phyloP scores from a whole-genome alignment of 2,113 vertebrate genomes.

The Spheniscus mendiculus region DNA sequence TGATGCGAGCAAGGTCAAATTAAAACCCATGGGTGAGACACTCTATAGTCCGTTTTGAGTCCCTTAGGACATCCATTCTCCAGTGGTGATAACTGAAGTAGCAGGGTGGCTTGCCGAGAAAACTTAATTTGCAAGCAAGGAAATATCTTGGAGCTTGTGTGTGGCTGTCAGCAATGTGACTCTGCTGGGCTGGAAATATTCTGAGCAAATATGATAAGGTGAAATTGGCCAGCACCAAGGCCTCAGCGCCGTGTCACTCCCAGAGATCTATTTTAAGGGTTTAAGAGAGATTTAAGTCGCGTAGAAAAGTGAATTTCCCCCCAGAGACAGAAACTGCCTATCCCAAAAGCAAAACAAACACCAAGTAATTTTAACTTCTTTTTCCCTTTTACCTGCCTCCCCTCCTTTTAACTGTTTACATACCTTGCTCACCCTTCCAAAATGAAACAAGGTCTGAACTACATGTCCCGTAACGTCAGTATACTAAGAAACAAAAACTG shows the following conservation, averaged over 20 bases:
- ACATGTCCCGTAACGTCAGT: neutral
- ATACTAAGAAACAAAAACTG: neutral
- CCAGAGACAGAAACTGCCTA: neutral
- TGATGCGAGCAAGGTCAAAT: conserved; percentile 34
- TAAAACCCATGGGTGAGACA: conserved; percentile 25
- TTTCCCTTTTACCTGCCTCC: neutral
- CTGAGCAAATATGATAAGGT: neutral
- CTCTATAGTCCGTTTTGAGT: neutral
- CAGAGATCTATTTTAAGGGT: neutral
- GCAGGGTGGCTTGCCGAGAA: neutral
- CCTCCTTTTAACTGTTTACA: neutral
- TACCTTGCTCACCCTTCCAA: neutral
- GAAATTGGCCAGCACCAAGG: neutral
- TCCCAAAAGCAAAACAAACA: neutral
- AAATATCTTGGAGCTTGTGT: neutral
- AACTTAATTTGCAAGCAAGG: conserved; percentile 25
- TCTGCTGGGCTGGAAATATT: conserved; percentile 1
- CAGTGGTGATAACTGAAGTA: neutral
- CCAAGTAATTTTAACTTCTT: neutral
- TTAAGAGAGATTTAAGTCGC: neutral
- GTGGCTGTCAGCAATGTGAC: neutral
- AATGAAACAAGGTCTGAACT: neutral
- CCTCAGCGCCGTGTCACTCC: neutral
- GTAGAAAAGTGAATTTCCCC: neutral
- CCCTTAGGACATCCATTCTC: neutral